These are phyloP conservation scores for Andrena chrysosceles DNA, from an alignment of 2,888 invertebrate species.

Conservation along the genomic window DNA sequence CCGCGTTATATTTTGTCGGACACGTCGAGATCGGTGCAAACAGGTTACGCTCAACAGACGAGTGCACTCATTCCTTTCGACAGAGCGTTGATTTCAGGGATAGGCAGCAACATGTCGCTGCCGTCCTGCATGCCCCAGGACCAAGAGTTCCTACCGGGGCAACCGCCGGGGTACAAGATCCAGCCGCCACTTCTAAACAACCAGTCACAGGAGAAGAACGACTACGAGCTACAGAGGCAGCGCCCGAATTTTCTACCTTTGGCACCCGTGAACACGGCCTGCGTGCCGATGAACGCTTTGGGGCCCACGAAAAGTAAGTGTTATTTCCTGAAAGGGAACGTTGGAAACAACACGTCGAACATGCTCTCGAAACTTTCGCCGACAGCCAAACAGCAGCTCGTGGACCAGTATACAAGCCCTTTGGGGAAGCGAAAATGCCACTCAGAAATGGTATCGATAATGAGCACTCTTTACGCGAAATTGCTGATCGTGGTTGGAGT, in stretches of 20 bases:
- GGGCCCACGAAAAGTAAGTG: constrained; percentile 70
- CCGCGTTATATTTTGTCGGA: background rate
- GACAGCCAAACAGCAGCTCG: constrained; percentile 47
- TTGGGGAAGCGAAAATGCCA: constrained; percentile 69
- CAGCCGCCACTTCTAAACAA: constrained; percentile 31
- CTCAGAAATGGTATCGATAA: constrained; percentile 79
- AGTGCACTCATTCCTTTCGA: constrained; percentile 2
- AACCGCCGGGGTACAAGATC: constrained; percentile 6
- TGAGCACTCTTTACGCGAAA: constrained; percentile 91
- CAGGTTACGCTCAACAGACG: background rate
- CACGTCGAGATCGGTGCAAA: background rate
- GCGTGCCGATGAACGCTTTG: constrained; percentile 71
- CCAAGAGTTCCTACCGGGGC: constrained; percentile 70
- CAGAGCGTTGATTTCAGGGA: constrained; percentile 79
- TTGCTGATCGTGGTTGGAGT: constrained; percentile 90
- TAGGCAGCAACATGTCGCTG: constrained; percentile 82
- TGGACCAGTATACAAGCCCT: constrained; percentile 18
- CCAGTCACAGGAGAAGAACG: constrained; percentile 42
- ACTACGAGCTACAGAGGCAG: constrained; percentile 52
- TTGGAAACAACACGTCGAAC: background rate
- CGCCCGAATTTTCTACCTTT: constrained; percentile 76
- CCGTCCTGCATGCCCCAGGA: constrained; percentile 80
- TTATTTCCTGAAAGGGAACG: background rate
- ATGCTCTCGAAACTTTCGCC: background rate
- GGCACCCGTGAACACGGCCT: constrained; percentile 76